Conservation (phyloP, 2,888 invertebrate species). For the Drosophila nr. fundita region DNA sequence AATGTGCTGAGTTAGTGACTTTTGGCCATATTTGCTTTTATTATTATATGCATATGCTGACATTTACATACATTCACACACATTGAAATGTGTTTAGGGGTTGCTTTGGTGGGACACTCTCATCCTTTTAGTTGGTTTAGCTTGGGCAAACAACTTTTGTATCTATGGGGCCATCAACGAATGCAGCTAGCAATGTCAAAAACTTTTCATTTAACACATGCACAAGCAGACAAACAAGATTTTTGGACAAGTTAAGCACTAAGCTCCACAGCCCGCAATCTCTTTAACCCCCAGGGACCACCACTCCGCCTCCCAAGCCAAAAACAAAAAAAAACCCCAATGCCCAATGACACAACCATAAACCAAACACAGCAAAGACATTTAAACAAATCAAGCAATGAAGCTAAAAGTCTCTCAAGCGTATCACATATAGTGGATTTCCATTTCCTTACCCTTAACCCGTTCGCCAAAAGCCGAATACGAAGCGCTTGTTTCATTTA, state of each 20-base stretch:
- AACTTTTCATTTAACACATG: slow-evolving; percentile 73
- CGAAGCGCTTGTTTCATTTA: slow-evolving; percentile 69
- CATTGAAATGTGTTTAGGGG: slow-evolving; percentile 31
- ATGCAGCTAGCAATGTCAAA: slow-evolving; percentile 67
- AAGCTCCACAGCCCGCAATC: slow-evolving; percentile 46
- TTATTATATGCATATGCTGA: slow-evolving; percentile 79
- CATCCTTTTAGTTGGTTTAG: slow-evolving; percentile 57
- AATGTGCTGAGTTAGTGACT: slow-evolving; percentile 71
- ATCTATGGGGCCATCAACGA: slow-evolving; percentile 76
- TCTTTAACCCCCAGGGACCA: slow-evolving; percentile 37
- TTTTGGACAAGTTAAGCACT: slow-evolving; percentile 67
- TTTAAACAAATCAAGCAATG: slow-evolving; percentile 81
- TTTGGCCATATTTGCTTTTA: slow-evolving; percentile 77
- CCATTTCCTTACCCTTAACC: slow-evolving; percentile 6
- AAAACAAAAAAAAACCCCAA: slow-evolving; percentile 30
- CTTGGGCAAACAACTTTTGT: slow-evolving; percentile 76
- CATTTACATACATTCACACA: slow-evolving; percentile 58
- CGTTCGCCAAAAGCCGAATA: slow-evolving; percentile 17
- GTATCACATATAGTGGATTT: slow-evolving; percentile 60
- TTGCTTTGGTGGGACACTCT: slow-evolving; percentile 17
- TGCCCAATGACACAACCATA: slow-evolving; percentile 71
- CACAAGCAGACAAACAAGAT: slow-evolving; percentile 69
- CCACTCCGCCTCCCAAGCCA: background rate
- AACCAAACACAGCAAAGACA: slow-evolving; percentile 80
- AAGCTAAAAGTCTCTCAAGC: slow-evolving; percentile 76